Conservation (phyloP, 37 sponge, comb jelly and placozoan species). For the Axinella damicornis region DNA sequence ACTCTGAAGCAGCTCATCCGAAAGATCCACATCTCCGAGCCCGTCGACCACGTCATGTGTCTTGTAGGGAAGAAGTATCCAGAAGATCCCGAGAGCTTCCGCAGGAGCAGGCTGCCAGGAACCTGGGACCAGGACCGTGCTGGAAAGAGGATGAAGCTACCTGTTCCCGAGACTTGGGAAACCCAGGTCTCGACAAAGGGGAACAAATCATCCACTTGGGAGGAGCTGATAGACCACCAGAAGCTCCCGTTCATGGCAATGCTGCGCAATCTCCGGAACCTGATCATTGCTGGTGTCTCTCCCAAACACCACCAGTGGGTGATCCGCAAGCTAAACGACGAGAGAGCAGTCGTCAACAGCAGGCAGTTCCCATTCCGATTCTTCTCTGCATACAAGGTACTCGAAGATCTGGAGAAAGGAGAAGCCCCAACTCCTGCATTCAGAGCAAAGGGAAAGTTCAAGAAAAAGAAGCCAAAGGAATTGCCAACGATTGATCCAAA, state of each 20-base stretch:
- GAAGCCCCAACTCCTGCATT: not conserved
- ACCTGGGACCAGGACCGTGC: constrained; percentile 95
- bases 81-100: constrained; percentile 89
- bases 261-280: constrained; percentile 95
- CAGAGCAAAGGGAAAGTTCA: not conserved
- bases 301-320: constrained; percentile 88
- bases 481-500: constrained; percentile 39
- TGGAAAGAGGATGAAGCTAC: constrained; percentile 97
- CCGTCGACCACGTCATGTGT: constrained; percentile 95
- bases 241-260: constrained; percentile 99
- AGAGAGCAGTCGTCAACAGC: constrained; percentile 92
- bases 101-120: constrained; percentile 87
- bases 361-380: constrained; percentile 98
- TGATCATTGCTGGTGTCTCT: constrained; percentile 86
- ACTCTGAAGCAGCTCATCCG: constrained; percentile 99
- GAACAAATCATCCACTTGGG: constrained; percentile 93
- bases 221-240: constrained; percentile 92
- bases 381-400: constrained; percentile 97
- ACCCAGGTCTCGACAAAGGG: constrained; percentile 94
- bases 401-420: constrained; percentile 81
- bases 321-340: constrained; percentile 88
- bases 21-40: constrained; percentile 95
- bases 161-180: constrained; percentile 98
- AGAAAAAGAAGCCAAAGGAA: constrained; percentile 35
- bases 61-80: constrained; percentile 96